Evolutionary conservation across 2,797 vertebrate genomes (phyloP), one percentile per base, ranked within the genome.

Genomic region (Sebastolobus alascanus): DNA sequence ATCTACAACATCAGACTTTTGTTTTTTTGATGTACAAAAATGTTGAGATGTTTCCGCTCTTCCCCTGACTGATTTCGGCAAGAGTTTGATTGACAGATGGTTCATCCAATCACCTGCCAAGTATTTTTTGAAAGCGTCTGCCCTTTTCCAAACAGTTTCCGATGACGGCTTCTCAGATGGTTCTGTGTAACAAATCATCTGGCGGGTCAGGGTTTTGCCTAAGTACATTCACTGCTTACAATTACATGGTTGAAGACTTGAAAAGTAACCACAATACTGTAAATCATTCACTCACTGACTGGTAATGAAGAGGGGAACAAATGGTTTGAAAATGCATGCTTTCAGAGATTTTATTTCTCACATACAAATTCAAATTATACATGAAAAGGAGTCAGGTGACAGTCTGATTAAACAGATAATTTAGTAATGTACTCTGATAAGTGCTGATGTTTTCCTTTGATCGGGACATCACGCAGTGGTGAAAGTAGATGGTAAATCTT

Each of bases 321-420:
- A 75, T 40, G 2, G 35, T 31, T 20, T 54, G 11, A 67, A n/a
- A 27, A 27, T 29, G 2, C n/a, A 43, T 82, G 37, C 16, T 40
- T 20, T 58, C 6, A 35, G 29, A 35, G 29, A 16, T 77, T 83
- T 78, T 73, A 73, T 80, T 83, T 67, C 5, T 13, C 1, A 10
- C 2, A 29, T 2, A 13, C 2, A 65, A 6, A 38, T 20, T 76
- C 10, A 76, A 13, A 64, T 64, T 8, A 6, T 40, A 68, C 16
- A 27, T 37, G 14, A 73, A 29, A 52, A 27, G 3, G 5, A 63
- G 8, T 68, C n/a, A 33, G n/a, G 22, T 52, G 4, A 38, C 3
- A 8, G 6, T 61, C 50, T 27, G 27, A 58, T 58, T 13, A 8
- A 14, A 11, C 18, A 20, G 46, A 50, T 16, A 7, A 25, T 18